Conservation (phyloP, 1,140 invertebrate genomes). For the Diachasmimorpha longicaudata region DNA sequence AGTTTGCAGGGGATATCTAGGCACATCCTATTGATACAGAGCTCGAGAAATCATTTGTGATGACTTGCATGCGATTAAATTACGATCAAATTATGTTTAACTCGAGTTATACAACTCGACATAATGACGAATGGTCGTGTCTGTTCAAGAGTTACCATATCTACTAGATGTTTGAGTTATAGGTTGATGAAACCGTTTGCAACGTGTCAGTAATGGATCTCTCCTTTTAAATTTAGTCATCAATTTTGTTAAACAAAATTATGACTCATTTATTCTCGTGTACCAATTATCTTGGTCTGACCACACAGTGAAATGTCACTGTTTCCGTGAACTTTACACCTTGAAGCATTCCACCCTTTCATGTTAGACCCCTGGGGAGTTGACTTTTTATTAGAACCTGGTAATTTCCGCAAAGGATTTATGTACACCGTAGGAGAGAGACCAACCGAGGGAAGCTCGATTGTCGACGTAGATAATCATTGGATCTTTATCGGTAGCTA, state of each 20-base stretch:
- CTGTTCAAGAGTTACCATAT: too few relatives aligned
- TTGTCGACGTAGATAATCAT: conserved; percentile 17
- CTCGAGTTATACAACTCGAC: too few relatives aligned
- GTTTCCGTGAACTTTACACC: not conserved
- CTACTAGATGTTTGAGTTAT: too few relatives aligned
- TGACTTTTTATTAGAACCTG: not conserved
- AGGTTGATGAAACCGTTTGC: too few relatives aligned
- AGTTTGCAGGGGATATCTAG: not conserved
- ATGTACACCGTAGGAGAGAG: not conserved
- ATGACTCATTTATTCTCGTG: too few relatives aligned
- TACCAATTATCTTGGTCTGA: too few relatives aligned
- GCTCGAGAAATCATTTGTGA: not conserved
- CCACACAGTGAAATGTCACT: not conserved
- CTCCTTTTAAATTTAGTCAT: too few relatives aligned
- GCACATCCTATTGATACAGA: too few relatives aligned
- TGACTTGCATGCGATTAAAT: not conserved
- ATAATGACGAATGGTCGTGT: too few relatives aligned
- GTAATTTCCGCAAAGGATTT: not conserved
- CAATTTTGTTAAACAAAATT: too few relatives aligned
- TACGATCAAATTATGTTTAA: not conserved
- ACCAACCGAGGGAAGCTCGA: not conserved
- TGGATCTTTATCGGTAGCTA: conserved; percentile 24
- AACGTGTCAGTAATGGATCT: too few relatives aligned
- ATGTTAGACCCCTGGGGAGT: not conserved
- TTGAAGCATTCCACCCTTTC: not conserved